phyloP scores from a whole-genome alignment of 2,888 invertebrate genomes.

The Troglohyphantes excavatus region DNA sequence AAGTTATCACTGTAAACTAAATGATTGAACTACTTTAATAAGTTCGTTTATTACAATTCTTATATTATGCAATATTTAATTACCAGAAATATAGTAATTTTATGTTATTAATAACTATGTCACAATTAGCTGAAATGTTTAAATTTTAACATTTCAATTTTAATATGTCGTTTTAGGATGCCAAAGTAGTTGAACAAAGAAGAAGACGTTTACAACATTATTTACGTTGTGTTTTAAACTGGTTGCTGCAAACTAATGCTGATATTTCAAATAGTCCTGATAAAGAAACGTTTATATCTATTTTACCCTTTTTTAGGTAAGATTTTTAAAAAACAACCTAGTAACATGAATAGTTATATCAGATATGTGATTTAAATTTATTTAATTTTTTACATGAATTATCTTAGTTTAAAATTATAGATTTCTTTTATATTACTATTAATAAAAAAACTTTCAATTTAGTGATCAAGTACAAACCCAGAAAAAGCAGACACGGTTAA shows the following conservation, averaged over 20 bases:
- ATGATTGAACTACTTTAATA: no score
- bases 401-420: no score
- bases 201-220: slow-evolving; percentile 93
- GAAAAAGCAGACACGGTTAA: slow-evolving; percentile 48
- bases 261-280: slow-evolving; percentile 90
- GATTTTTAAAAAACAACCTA: neutral
- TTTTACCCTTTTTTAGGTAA: slow-evolving; percentile 90
- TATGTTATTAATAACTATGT: no score
- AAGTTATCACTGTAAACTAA: no score
- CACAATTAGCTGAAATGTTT: no score
- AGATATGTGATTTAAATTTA: no score
- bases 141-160: no score
- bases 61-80: no score
- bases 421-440: neutral
- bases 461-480: slow-evolving; percentile 67
- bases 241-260: slow-evolving; percentile 87
- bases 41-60: no score
- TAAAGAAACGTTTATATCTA: slow-evolving; percentile 89
- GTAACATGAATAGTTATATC: no score
- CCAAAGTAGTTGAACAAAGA: slow-evolving; percentile 90
- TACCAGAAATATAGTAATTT: no score
- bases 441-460: neutral
- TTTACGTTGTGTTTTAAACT: slow-evolving; percentile 89
- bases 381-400: no score
- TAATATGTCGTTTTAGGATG: slow-evolving; percentile 81